Evolutionary conservation across 1,140 invertebrate genomes (phyloP), one percentile per base, ranked within the genome.

Genomic region (Drosophila ohnishii): DNA sequence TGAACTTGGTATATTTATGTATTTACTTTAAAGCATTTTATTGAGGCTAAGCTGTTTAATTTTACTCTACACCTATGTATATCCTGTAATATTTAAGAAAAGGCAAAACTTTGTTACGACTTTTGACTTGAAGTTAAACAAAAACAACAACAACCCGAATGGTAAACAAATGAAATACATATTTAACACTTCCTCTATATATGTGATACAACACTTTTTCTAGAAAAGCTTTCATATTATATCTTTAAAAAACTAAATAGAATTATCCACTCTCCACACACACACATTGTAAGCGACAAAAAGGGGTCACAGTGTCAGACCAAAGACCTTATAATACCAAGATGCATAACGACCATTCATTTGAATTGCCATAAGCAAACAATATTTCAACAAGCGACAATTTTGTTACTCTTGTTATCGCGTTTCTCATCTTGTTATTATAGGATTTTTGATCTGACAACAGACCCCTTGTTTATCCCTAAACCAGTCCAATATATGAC

Each of bases 141-240:
- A 7, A 34, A 51, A 53, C 30, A 80, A 58, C 61, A 56, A 44
- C 19, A 60, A 34, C 13, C 37, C 35, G 13, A 64, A 58, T 44
- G 25, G 44, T 67, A 74, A 62, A 60, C 44, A 55, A 51, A 82
- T 53, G 44, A 74, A 62, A 62, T 80, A 89, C 84, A 88, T 84
- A 87, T 87, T 83, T 83, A 72, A 88, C 85, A 88, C 85, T 87
- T 88, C 85, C 84, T 88, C 83, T 84, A 85, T 89, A 84, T 88
- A 84, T 88, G 84, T 89, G 85, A 88, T 87, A 87, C 69, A 89
- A 88, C 85, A 75, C 78, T 85, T 88, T 88, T 88, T 88, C 77
- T 88, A 88, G 80, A 88, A 75, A 89, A 88, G 84, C 84, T 88
- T 88, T 88, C 84, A 80, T 75, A 80, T 69, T 76, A 84, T 82